Evolutionary conservation across 2,113 vertebrate species (phyloP).

Genomic region (Prolemur simus): DNA sequence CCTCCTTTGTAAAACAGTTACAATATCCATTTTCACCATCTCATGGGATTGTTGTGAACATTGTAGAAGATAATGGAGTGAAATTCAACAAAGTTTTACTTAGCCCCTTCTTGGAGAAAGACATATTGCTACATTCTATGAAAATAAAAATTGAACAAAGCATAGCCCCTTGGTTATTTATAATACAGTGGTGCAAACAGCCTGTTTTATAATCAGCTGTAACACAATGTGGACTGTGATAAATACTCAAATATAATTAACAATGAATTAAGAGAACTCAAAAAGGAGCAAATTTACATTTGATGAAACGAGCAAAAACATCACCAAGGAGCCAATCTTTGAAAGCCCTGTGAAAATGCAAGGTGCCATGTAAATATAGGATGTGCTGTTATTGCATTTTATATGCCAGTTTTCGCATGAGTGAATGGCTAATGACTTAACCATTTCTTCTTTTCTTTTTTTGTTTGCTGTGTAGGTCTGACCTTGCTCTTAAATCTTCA

Average conservation of each 20-base stretch:
- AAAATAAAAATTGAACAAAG: conserved; percentile 50
- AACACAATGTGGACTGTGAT: neutral
- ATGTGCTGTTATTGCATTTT: neutral
- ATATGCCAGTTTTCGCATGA: neutral
- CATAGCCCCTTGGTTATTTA: neutral
- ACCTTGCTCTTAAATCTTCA: neutral
- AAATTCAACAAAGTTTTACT: conserved; percentile 23
- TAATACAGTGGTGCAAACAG: neutral
- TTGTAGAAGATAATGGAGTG: neutral
- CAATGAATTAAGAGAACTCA: neutral
- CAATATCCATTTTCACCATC: neutral
- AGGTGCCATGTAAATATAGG: neutral
- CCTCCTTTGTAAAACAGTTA: conserved; percentile 7
- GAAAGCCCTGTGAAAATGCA: neutral
- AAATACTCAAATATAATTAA: conserved; percentile 7
- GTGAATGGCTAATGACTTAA: neutral
- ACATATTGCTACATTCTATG: neutral
- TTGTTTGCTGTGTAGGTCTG: neutral
- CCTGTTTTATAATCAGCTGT: conserved; percentile 25
- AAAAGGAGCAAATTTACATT: neutral
- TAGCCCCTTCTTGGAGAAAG: conserved; percentile 7
- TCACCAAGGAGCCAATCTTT: neutral
- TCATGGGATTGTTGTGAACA: neutral
- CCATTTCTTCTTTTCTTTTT: neutral
- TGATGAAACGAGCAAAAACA: neutral